phyloP scores from a whole-genome alignment of 2,888 invertebrate genomes.

The Caenorhabditis afra region DNA sequence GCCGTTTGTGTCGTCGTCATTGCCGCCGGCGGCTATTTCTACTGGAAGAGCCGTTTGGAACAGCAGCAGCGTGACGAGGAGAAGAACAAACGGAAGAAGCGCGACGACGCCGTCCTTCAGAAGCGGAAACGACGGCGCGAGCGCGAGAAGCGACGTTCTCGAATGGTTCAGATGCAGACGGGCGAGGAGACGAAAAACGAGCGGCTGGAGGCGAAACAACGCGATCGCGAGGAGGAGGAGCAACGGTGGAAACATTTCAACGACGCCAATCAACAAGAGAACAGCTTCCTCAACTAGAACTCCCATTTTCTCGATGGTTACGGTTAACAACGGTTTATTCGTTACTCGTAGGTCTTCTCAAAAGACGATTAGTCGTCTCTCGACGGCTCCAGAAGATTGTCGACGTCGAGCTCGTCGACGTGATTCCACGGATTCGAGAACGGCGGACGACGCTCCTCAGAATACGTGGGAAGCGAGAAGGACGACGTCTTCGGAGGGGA shows the following conservation, averaged over 20 bases:
- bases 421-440: no score
- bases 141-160: neutral
- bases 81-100: conserved; percentile 12
- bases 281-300: conserved; percentile 24
- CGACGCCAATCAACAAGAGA: conserved; percentile 22
- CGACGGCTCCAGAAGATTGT: no score
- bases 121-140: neutral
- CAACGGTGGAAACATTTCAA: conserved; percentile 8
- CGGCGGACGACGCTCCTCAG: no score
- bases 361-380: no score
- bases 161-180: neutral
- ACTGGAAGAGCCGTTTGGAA: neutral
- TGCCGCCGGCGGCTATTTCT: conserved; percentile 5
- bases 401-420: no score
- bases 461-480: no score
- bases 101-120: conserved; percentile 1
- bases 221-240: conserved; percentile 18
- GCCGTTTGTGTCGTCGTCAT: no score
- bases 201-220: conserved; percentile 12
- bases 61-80: neutral
- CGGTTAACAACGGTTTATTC: no score
- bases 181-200: conserved; percentile 19
- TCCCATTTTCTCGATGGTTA: no score
- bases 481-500: no score
- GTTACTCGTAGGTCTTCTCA: no score